Conservation (phyloP, 2,797 vertebrate genomes). For the Taenioides sp. region DNA sequence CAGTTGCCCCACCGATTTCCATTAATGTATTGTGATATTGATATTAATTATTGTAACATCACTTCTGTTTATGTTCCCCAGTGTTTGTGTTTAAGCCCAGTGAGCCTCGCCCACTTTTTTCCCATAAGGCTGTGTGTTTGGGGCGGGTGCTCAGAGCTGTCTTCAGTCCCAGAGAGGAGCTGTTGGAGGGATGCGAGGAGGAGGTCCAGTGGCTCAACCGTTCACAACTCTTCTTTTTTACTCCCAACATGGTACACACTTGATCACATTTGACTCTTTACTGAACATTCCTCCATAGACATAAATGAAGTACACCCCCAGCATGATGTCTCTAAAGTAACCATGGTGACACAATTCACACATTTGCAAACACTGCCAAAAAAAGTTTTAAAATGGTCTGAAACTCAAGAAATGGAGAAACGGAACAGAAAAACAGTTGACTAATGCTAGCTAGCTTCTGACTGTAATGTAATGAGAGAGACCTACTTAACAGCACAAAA, state of each 20-base stretch:
- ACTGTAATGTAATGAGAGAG: too few species aligned
- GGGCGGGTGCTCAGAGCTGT: constrained; percentile 82
- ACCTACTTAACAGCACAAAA: too few species aligned
- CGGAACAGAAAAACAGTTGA: too few species aligned
- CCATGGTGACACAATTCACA: too few species aligned
- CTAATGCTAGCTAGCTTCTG: too few species aligned
- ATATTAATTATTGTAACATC: neutral
- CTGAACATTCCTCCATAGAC: too few species aligned
- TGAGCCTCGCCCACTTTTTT: constrained; percentile 87
- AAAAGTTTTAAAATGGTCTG: too few species aligned
- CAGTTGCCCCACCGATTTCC: too few species aligned
- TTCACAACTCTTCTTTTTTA: constrained; percentile 90
- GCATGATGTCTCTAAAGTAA: too few species aligned
- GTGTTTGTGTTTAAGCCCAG: constrained; percentile 95
- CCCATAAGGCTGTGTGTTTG: constrained; percentile 85
- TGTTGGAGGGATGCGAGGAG: constrained; percentile 80
- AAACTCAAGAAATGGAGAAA: too few species aligned
- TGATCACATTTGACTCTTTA: neutral
- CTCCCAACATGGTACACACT: constrained; percentile 70
- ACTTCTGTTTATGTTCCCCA: constrained; percentile 44
- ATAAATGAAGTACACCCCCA: too few species aligned
- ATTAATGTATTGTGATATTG: neutral
- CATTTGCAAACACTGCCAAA: too few species aligned
- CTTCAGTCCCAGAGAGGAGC: constrained; percentile 86
- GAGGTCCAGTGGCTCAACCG: constrained; percentile 87